Evolutionary conservation across 1,140 invertebrate species (phyloP).

Genomic region (Pseudomyrmex concolor): DNA sequence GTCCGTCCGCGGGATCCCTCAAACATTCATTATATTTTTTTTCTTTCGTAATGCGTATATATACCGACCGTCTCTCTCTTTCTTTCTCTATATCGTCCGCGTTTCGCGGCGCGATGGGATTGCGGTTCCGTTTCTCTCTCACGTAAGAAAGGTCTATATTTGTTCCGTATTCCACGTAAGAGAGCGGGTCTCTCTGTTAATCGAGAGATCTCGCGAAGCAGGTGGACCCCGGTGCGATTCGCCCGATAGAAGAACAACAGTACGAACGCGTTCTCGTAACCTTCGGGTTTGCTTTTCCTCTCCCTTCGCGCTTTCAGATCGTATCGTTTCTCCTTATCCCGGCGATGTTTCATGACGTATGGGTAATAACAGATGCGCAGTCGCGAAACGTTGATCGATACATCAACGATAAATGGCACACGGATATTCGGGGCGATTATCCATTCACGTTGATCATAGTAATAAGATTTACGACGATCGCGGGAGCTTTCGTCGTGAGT

Average conservation of each 20-base stretch:
- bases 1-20: constrained; percentile 68
- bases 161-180: constrained; percentile 18
- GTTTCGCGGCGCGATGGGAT: constrained; percentile 24
- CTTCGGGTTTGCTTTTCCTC: background rate
- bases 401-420: constrained; percentile 18
- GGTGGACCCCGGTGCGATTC: constrained; percentile 4
- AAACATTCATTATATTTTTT: constrained; percentile 85
- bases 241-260: constrained; percentile 10
- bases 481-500: constrained; percentile 25
- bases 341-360: constrained; percentile 3
- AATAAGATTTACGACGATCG: constrained; percentile 52
- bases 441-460: constrained; percentile 30
- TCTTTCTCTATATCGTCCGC: background rate
- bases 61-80: background rate
- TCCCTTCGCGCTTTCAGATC: background rate
- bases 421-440: constrained; percentile 43
- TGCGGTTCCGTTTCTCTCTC: constrained; percentile 65
- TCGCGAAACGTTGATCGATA: constrained; percentile 17
- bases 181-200: constrained; percentile 68
- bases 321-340: background rate
- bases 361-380: constrained; percentile 36
- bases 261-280: constrained; percentile 1
- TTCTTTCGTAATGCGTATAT: constrained; percentile 74
- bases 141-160: constrained; percentile 55
- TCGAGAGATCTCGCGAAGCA: constrained; percentile 30